A percentile compares a stretch with the other conserved stretches of the same genome.
Conservation (phyloP, 1,140 invertebrate species). For the Diachasmimorpha longicaudata region DNA sequence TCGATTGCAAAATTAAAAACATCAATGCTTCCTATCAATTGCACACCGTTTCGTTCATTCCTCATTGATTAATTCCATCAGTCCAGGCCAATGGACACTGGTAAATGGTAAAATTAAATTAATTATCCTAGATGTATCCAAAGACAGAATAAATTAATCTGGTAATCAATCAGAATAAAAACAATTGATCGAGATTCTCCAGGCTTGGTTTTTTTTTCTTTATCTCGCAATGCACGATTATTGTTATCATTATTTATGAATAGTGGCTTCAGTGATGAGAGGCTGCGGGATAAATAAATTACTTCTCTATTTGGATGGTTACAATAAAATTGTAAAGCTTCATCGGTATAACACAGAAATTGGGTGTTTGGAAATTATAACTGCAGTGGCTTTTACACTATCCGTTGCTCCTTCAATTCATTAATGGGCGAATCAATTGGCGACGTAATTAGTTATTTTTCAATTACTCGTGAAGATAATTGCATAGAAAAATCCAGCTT, state of each 20-base stretch:
- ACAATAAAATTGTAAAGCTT: not conserved
- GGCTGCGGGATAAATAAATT: not conserved
- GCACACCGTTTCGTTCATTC: not conserved
- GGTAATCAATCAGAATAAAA: not conserved
- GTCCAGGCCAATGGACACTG: not conserved
- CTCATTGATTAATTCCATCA: not conserved
- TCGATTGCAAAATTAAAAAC: conserved; percentile 12
- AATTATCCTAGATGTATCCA: not conserved
- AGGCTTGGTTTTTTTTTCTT: too few species aligned
- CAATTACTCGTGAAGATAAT: not conserved
- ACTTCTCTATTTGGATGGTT: not conserved
- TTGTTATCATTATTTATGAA: not conserved
- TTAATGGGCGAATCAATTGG: too few species aligned
- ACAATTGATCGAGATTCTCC: too few species aligned
- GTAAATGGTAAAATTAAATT: not conserved
- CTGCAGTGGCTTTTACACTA: not conserved
- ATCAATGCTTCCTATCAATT: not conserved
- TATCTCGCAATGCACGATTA: too few species aligned
- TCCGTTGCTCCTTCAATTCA: not conserved
- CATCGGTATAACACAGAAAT: not conserved
- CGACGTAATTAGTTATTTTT: too few species aligned
- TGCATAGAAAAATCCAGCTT: not conserved
- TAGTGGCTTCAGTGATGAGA: not conserved
- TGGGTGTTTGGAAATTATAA: not conserved
- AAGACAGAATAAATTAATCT: not conserved